A percentile compares a stretch with the other conserved stretches of the same genome.
Conservation (phyloP, 1,140 invertebrate species). For the Harpegnathos saltator region DNA sequence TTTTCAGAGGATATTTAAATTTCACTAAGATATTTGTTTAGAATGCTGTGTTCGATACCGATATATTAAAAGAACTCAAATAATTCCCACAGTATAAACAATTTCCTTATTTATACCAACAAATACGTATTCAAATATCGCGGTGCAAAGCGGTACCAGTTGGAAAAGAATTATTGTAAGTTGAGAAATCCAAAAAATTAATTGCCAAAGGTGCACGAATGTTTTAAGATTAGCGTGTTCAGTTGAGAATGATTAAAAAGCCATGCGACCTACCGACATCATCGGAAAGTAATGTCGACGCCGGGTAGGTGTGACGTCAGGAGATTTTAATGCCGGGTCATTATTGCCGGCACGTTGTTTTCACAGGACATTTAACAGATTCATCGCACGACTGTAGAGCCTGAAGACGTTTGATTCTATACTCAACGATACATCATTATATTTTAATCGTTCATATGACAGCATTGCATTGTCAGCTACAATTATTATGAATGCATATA, state of each 20-base stretch:
- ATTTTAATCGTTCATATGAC: not conserved
- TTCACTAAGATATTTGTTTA: too few relatives aligned
- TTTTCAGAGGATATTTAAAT: too few relatives aligned
- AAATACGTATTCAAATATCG: not conserved
- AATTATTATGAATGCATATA: not conserved
- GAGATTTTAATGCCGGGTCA: conserved; percentile 60
- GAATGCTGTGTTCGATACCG: too few relatives aligned
- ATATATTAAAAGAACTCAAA: too few relatives aligned
- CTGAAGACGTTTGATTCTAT: not conserved
- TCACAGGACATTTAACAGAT: conserved; percentile 36
- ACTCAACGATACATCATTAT: not conserved
- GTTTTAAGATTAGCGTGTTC: not conserved
- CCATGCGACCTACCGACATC: conserved; percentile 13
- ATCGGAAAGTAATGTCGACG: conserved; percentile 59
- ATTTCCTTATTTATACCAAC: not conserved
- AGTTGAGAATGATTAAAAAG: conserved; percentile 15
- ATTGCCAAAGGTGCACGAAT: conserved; percentile 1
- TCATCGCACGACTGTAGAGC: not conserved
- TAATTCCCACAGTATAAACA: too few relatives aligned
- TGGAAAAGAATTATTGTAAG: not conserved
- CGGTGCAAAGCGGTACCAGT: not conserved
- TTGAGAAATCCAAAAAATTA: not conserved
- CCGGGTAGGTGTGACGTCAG: conserved; percentile 44
- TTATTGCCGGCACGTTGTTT: conserved; percentile 51
- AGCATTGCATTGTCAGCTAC: not conserved